Percentiles rank a stretch among this genome's conserved stretches.
phyloP scores from a whole-genome alignment of 2,797 vertebrate genomes.

The Salmo trutta region DNA sequence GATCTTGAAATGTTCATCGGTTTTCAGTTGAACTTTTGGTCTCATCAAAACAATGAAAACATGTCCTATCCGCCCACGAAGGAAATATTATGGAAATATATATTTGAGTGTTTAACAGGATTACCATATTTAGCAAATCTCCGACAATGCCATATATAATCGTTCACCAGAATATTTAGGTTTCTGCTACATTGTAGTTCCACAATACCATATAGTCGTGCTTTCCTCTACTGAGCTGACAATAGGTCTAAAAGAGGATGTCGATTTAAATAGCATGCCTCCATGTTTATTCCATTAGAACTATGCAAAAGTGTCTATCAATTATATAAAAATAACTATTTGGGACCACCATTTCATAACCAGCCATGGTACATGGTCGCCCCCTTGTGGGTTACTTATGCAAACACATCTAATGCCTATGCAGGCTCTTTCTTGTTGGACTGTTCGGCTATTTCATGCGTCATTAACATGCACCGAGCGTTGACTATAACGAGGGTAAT shows the following conservation, averaged over 20 bases:
- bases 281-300: neutral
- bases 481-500: conserved; percentile 69
- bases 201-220: neutral
- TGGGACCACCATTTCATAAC: neutral
- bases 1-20: neutral
- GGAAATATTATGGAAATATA: neutral
- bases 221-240: neutral
- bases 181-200: neutral
- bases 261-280: neutral
- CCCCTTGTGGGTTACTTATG: conserved; percentile 39
- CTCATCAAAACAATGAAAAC: neutral
- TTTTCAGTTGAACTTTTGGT: neutral
- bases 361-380: conserved; percentile 23
- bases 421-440: conserved; percentile 11
- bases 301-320: neutral
- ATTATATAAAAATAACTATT: neutral
- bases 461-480: conserved; percentile 63
- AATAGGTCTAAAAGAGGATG: neutral
- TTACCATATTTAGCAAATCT: no score
- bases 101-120: no score
- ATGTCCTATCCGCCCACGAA: neutral
- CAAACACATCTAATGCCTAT: conserved; percentile 18
- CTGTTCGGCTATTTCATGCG: conserved; percentile 57
- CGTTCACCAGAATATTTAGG: neutral
- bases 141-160: neutral